Base-by-base conservation (phyloP, 2,797 vertebrate species). In the Rhynchonycteris naso region DNA sequence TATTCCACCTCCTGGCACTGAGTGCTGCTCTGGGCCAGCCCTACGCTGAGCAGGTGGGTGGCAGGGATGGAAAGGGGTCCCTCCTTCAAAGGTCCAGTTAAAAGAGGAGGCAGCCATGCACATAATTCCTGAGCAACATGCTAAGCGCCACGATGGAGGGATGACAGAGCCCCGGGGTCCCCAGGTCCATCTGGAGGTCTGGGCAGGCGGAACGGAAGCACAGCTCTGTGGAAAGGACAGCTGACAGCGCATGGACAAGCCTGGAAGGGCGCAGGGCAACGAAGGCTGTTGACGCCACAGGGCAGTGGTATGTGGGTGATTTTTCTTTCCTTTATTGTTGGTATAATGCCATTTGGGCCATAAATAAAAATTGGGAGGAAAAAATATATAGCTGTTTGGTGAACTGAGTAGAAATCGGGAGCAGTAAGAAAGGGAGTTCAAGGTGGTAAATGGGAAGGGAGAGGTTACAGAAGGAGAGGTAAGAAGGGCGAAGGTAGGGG, bases 321-420 rank as follows among this genome's bases (percentile, higher is more conserved):
- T 94, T 90, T 93, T 87, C 80, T 90, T 88, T 83, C 68, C 47
- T 94, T 95, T 96, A 95, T 95, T 96, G 94, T 91, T 78, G 87
- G 80, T 89, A 59, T 89, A 94, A 90, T 92, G 90, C 69, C 81
- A 74, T 96, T 96, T 95, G 81, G 89, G 94, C 89, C 91, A 96
- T 96, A 97, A 96, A 95, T 96, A 96, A 97, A 95, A 95, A 95
- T 59, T 88, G 87, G 89, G 96, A 89, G 75, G 86, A 52, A 91
- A 94, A 93, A 96, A 96, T 6, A 7, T 43, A 95, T 85, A 93
- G 96, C 91, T 95, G 83, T 94, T 97, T 50, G 43, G 95, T 87
- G 91, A 95, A 91, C 89, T 66, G 91, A 93, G 93, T 52, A 68
- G 83, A 92, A 89, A 91, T n/a, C 21, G 0, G 33, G 35, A 68